Base-by-base conservation (phyloP, 2,797 vertebrate species). In the Hydrophis major region DNA sequence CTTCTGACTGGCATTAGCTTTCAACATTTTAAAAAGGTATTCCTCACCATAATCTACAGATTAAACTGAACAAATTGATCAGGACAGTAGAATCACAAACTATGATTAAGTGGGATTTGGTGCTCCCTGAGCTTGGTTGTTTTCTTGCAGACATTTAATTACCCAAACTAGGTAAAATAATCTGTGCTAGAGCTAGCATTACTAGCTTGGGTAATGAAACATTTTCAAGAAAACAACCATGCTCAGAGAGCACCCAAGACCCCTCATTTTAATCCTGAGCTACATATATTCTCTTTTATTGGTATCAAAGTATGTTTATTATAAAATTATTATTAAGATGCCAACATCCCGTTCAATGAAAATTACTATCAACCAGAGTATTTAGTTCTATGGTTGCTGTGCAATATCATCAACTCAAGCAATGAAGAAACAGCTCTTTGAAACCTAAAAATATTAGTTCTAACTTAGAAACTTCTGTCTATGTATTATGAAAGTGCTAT, bases 401-500 rank as follows among this genome's bases (percentile, higher is more conserved):
- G 88, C 95, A 95, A 96, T 89, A 78, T 94, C 37, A 14, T 7
- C 27, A 66, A 91, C n/a, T 93, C 56, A 93, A 78, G 94, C 89
- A 95, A 94, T 92, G 93, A 95, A 94, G 69, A 42, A 66, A 6
- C 37, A 94, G 88, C 91, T 93, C 88, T 91, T 27, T 94, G 92
- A 95, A 96, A 96, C 94, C 92, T 95, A 94, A 94, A 93, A 42
- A n/a, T 94, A 88, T 93, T 88, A 86, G 90, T 90, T 93, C 83
- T 86, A 95, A 94, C 94, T 92, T 96, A 95, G 96, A 96, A 97
- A 97, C n/a, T 94, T 95, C 95, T 93, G 94, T 96, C 95, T 88
- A 55, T 94, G 92, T 95, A 96, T 93, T 94, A 89, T 92, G 92
- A 95, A 89, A 96, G 91, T 83, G 90, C 94, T 92, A 94, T 93